Percentiles rank a stretch among this genome's conserved stretches.
Conservation (phyloP, 2,888 invertebrate genomes). For the Nesidiocoris tenuis region DNA sequence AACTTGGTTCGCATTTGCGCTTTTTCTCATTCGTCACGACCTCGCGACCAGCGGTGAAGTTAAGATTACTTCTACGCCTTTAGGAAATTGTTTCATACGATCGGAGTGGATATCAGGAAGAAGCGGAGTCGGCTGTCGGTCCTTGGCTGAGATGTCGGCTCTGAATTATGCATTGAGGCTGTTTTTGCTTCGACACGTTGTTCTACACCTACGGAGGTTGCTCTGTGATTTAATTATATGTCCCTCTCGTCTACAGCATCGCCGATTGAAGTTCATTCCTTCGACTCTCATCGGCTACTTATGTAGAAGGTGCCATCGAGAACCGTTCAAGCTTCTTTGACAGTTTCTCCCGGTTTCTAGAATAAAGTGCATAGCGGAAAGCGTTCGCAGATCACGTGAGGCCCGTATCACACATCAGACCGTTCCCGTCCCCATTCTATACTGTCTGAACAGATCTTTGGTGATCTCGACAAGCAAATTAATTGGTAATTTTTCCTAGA, state of each 20-base stretch:
- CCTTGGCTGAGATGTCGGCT: background rate
- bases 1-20: conserved; percentile 7
- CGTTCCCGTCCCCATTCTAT: no score
- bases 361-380: no score
- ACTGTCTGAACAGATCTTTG: no score
- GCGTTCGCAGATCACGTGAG: no score
- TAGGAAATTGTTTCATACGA: conserved; percentile 33
- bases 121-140: background rate
- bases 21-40: conserved; percentile 39
- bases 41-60: conserved; percentile 8
- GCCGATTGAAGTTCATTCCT: background rate
- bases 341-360: background rate
- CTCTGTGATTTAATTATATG: conserved; percentile 39
- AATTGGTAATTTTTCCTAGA: no score
- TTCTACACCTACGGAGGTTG: conserved; percentile 39
- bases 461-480: no score
- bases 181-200: conserved; percentile 40
- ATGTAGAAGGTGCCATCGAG: background rate
- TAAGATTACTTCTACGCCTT: conserved; percentile 4
- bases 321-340: background rate
- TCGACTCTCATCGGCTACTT: background rate
- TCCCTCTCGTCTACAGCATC: conserved; percentile 7
- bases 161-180: conserved; percentile 37
- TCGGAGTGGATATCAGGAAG: conserved; percentile 2
- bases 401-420: no score